Percentiles rank a stretch among this genome's conserved stretches.
phyloP scores from a whole-genome alignment of 2,113 vertebrate species.

The Lagopus leucura region DNA sequence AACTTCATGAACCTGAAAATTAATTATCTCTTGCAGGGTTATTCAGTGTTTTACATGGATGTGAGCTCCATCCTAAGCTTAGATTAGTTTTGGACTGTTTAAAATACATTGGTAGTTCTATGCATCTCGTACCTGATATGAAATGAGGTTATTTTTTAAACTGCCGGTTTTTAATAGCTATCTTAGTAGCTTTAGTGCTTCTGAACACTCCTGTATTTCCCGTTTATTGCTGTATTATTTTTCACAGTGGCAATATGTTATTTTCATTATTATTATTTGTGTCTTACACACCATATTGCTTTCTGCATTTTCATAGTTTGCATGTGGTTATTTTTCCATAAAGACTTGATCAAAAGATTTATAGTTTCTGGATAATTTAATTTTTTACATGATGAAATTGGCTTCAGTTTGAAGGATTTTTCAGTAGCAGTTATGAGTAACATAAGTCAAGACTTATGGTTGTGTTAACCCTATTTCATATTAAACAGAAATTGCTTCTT shows the following conservation, averaged over 20 bases:
- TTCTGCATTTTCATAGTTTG: conserved; percentile 14
- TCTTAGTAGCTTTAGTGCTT: conserved; percentile 19
- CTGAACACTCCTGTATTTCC: not conserved
- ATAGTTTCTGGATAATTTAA: conserved; percentile 10
- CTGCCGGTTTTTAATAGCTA: conserved; percentile 15
- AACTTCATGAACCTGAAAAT: conserved; percentile 15
- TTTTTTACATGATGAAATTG: conserved; percentile 13
- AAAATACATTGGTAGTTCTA: not conserved
- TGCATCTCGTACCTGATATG: conserved; percentile 25
- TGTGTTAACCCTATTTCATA: not conserved
- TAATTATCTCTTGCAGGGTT: not conserved
- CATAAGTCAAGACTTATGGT: not conserved
- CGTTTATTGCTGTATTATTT: conserved; percentile 31
- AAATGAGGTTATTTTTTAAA: conserved; percentile 27
- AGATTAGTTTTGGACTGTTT: conserved; percentile 3
- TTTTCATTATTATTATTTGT: conserved; percentile 33
- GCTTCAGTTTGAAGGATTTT: conserved; percentile 19
- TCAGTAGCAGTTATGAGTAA: not conserved
- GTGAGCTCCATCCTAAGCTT: conserved; percentile 23
- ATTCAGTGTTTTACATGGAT: conserved; percentile 7
- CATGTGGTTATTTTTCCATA: not conserved
- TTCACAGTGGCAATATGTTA: conserved; percentile 10
- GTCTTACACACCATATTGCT: not conserved
- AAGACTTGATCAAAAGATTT: conserved; percentile 6
- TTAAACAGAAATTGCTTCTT: not conserved